Percentiles rank a stretch among this genome's conserved stretches.
These are phyloP conservation scores for Semnopithecus entellus DNA, from an alignment of 2,113 vertebrate species.

Conservation along the genomic window DNA sequence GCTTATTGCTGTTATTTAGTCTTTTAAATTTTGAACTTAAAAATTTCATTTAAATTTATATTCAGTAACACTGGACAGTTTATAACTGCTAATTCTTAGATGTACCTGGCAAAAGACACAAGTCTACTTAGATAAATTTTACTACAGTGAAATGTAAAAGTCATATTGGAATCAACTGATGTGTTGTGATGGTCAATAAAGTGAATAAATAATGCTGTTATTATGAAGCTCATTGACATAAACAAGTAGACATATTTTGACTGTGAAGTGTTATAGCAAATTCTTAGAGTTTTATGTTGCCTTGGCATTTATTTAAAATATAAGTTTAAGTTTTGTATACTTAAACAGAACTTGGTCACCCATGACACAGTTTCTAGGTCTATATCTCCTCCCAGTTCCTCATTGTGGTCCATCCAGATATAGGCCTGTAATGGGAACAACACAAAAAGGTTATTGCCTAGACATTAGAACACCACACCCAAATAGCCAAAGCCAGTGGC, in stretches of 20 bases:
- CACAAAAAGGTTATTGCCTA: not conserved
- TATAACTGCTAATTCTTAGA: not conserved
- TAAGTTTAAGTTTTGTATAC: not conserved
- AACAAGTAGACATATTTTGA: not conserved
- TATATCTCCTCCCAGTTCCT: not conserved
- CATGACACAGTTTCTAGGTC: not conserved
- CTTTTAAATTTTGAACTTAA: not conserved
- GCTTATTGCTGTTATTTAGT: not conserved
- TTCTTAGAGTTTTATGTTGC: not conserved
- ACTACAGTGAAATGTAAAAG: not conserved
- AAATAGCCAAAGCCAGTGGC: not conserved
- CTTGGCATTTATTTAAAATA: not conserved
- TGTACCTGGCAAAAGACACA: not conserved
- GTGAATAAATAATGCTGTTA: not conserved
- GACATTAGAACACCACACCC: not conserved
- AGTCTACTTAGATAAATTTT: not conserved
- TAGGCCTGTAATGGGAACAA: not conserved
- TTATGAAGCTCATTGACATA: not conserved
- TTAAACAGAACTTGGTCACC: not conserved
- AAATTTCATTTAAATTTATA: constrained; percentile 9
- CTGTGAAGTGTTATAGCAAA: not conserved
- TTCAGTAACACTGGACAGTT: not conserved
- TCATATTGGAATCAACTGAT: not conserved
- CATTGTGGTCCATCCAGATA: not conserved
- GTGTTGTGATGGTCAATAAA: not conserved